Evolutionary conservation across 2,888 invertebrate species (phyloP), one percentile per base, ranked within the genome.

Genomic region (Tetrapedia diversipes): DNA sequence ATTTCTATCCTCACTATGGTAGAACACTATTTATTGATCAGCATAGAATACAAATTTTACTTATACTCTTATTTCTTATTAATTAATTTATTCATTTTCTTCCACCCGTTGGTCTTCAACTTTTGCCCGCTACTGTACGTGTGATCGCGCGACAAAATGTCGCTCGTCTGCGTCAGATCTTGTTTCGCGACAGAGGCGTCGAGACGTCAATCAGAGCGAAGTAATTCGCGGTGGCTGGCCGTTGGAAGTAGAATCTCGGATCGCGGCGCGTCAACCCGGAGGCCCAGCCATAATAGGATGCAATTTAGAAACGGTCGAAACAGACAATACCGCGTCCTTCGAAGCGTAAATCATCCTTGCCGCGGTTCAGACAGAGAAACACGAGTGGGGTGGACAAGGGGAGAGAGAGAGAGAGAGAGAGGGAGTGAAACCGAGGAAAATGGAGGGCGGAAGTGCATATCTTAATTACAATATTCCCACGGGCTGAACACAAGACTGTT

Each of bases 391-490:
- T n/a, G n/a, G n/a, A n/a, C n/a, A n/a, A 10, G 16, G 10, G 10
- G 10, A 16, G 29, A 10, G 49, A 51, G 49, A 6, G 27, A 64
- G 59, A 43, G 53, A n/a, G 60, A 68, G 41, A 54, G 10, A 32
- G 1, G 4, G 29, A 69, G 63, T 63, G 66, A 56, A 47, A 51
- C 65, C 74, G 43, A 82, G 86, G 78, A 87, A 83, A 86, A 82
- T 73, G 81, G 84, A 84, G 80, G 85, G 73, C 74, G 79, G 86
- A 83, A 89, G 87, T 88, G 87, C 88, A 89, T 88, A 89, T 89
- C 88, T 89, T 89, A 89, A 89, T 89, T 89, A 88, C 87, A 89
- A 88, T 88, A 89, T 89, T 88, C 90, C 88, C 88, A 87, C 85
- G 88, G 85, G 88, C 82, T 85, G 86, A 86, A 86, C 85, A 86